phyloP scores from a whole-genome alignment of 1,140 invertebrate species.

The Conus ventricosus region DNA sequence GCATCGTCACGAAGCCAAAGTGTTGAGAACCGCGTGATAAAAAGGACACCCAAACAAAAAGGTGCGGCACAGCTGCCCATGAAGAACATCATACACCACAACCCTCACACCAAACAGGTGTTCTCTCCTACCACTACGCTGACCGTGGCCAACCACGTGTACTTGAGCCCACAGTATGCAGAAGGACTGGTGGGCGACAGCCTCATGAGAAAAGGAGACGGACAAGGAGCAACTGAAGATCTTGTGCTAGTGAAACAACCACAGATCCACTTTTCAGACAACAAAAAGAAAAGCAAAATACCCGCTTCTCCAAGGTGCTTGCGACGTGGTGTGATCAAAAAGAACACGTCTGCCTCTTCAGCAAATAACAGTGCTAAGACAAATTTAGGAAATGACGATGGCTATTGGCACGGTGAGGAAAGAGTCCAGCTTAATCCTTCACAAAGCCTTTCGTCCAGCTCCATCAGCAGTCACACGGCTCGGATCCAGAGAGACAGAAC shows the following conservation, averaged over 20 bases:
- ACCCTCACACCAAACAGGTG: neutral
- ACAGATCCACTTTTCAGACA: no score
- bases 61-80: neutral
- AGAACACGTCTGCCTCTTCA: neutral
- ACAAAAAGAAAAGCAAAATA: no score
- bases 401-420: neutral
- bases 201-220: neutral
- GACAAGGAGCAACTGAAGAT: neutral
- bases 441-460: neutral
- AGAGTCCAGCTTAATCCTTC: neutral
- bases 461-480: neutral
- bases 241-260: neutral
- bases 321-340: neutral
- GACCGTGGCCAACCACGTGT: conserved; percentile 13
- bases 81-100: neutral
- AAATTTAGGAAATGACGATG: neutral
- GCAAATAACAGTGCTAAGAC: neutral
- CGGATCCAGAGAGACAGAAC: neutral
- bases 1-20: neutral
- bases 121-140: conserved; percentile 1
- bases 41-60: neutral
- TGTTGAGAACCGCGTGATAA: neutral
- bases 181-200: neutral
- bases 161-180: neutral
- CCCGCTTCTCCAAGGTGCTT: no score